Evolutionary conservation across 2,113 vertebrate genomes (phyloP).

Genomic region (Lichenostomus cassidix): DNA sequence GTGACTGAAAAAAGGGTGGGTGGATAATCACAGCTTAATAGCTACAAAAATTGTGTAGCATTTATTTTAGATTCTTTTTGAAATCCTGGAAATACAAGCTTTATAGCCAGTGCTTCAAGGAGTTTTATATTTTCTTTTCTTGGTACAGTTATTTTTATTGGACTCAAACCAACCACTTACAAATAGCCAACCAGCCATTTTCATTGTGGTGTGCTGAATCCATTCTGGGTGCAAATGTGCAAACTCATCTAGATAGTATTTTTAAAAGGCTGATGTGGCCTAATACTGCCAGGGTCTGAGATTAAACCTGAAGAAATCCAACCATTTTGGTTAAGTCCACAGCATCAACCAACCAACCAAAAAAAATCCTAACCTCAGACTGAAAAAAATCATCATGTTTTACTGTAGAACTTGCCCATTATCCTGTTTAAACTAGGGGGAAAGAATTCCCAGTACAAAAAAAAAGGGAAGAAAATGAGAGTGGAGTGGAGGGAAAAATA

Average conservation of each 20-base stretch:
- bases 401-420: not conserved
- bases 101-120: not conserved
- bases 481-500: too few relatives aligned
- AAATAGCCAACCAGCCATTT: not conserved
- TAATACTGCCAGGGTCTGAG: not conserved
- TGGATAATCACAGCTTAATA: not conserved
- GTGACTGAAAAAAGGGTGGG: not conserved
- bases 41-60: fast-evolving
- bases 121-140: not conserved
- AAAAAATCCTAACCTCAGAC: not conserved
- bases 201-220: not conserved
- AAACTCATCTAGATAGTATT: not conserved
- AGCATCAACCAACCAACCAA: not conserved
- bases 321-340: fast-evolving
- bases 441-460: not conserved
- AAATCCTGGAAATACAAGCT: not conserved
- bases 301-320: not conserved
- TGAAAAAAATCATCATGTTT: not conserved
- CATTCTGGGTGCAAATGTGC: not conserved
- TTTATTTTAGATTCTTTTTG: not conserved
- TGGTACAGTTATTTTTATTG: not conserved
- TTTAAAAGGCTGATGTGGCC: not conserved
- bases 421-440: not conserved
- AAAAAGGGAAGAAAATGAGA: not conserved
- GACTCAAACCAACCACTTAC: not conserved